These are phyloP conservation scores for Platanista minor DNA, from an alignment of 2,113 vertebrate genomes.

Conservation along the genomic window DNA sequence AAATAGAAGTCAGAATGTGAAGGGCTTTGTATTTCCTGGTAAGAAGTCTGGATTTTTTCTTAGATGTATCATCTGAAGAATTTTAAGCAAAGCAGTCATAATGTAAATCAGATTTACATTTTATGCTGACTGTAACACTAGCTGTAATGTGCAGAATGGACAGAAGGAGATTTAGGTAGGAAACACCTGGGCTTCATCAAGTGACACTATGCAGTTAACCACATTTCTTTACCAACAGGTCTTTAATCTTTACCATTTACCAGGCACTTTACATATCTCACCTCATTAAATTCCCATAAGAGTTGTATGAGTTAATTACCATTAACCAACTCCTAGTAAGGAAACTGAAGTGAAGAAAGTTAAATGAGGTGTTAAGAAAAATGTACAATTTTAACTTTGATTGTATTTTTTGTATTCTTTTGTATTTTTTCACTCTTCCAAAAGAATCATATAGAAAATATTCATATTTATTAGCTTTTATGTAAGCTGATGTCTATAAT, in stretches of 20 bases:
- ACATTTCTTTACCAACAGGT: background rate
- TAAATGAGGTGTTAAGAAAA: background rate
- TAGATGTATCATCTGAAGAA: background rate
- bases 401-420: background rate
- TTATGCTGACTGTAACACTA: background rate
- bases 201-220: background rate
- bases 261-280: background rate
- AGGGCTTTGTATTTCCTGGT: background rate
- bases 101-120: background rate
- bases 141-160: background rate
- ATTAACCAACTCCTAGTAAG: background rate
- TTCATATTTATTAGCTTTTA: background rate
- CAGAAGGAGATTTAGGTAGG: background rate
- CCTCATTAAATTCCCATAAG: background rate
- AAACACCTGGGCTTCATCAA: background rate
- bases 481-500: background rate
- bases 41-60: background rate
- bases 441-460: background rate
- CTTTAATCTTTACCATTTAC: background rate
- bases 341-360: background rate
- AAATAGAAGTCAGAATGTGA: background rate
- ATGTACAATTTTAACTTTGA: background rate
- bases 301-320: background rate
- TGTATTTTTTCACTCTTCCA: background rate
- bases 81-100: background rate